Percentiles rank a stretch among this genome's conserved stretches.
Evolutionary conservation across 2,888 invertebrate genomes (phyloP).

Genomic region (Melanotus villosus): DNA sequence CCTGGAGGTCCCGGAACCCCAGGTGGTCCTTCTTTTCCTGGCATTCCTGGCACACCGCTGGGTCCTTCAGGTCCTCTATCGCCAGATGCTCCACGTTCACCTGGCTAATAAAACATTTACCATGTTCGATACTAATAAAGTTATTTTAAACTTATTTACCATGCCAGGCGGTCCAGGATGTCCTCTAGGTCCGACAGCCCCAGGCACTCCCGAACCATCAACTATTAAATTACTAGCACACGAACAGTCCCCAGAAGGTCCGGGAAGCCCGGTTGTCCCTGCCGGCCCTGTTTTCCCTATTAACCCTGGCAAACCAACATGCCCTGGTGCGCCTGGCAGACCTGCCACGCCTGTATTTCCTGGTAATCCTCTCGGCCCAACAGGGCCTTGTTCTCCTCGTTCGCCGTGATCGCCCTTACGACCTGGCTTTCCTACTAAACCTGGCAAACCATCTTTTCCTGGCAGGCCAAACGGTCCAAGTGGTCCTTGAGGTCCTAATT

Average conservation of each 20-base stretch:
- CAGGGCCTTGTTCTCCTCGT: conserved; percentile 67
- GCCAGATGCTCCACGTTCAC: conserved; percentile 72
- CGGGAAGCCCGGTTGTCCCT: conserved; percentile 68
- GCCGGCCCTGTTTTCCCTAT: conserved; percentile 59
- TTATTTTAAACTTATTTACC: too few species aligned
- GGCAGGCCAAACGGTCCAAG: conserved; percentile 57
- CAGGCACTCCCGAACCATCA: conserved; percentile 62
- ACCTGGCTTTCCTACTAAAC: conserved; percentile 66
- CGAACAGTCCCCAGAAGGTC: conserved; percentile 66
- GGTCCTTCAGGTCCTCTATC: conserved; percentile 73
- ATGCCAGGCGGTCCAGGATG: conserved; percentile 72
- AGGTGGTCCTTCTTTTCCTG: conserved; percentile 72
- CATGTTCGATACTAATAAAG: neutral
- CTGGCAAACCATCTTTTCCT: conserved; percentile 66
- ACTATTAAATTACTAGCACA: conserved; percentile 54
- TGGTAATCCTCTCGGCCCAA: conserved; percentile 68
- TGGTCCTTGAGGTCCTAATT: conserved; percentile 50
- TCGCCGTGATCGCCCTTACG: conserved; percentile 67
- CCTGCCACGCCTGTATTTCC: conserved; percentile 68
- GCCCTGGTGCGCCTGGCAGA: conserved; percentile 68
- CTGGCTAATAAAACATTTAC: conserved; percentile 67
- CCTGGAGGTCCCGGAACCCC: conserved; percentile 75
- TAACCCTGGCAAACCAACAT: conserved; percentile 56
- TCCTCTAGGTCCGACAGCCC: conserved; percentile 71
- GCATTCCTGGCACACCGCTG: conserved; percentile 72